These are phyloP conservation scores for Novumbra hubbsi DNA, from an alignment of 2,797 vertebrate genomes.

Conservation along the genomic window DNA sequence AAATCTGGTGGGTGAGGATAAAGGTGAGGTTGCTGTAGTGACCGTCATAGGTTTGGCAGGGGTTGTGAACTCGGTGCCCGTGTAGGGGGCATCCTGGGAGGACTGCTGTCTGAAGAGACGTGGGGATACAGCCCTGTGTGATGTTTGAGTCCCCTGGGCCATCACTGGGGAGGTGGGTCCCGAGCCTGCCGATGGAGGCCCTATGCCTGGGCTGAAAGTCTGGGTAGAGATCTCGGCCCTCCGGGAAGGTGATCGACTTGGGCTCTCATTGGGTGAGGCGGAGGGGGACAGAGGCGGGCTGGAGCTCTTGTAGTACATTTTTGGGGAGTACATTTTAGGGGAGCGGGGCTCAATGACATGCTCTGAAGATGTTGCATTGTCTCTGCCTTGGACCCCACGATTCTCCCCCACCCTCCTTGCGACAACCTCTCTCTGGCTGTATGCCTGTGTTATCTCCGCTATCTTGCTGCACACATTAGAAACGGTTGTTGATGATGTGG, in stretches of 20 bases:
- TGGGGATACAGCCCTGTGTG: slow-evolving; percentile 77
- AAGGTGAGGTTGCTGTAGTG: slow-evolving; percentile 84
- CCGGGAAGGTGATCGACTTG: slow-evolving; percentile 76
- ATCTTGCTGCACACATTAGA: slow-evolving; percentile 78
- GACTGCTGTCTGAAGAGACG: slow-evolving; percentile 85
- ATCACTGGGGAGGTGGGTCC: slow-evolving; percentile 77
- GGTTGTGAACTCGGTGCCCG: slow-evolving; percentile 81
- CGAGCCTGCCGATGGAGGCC: slow-evolving; percentile 59
- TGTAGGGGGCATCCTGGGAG: slow-evolving; percentile 85
- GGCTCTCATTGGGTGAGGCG: slow-evolving; percentile 84
- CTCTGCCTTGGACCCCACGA: slow-evolving; percentile 68
- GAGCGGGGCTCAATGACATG: slow-evolving; percentile 66
- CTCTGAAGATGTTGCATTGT: slow-evolving; percentile 72
- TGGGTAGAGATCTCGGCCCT: slow-evolving; percentile 90
- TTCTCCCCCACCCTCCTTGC: slow-evolving; percentile 70
- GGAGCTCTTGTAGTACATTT: slow-evolving; percentile 79
- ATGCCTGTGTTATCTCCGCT: slow-evolving; percentile 83
- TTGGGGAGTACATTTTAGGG: slow-evolving; percentile 74
- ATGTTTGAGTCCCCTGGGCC: slow-evolving; percentile 91
- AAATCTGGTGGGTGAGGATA: slow-evolving; percentile 86
- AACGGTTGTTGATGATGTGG: slow-evolving; percentile 70
- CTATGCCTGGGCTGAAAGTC: slow-evolving; percentile 77
- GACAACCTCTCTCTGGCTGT: slow-evolving; percentile 77
- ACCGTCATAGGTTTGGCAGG: slow-evolving; percentile 83
- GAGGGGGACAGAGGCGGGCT: slow-evolving; percentile 91